phyloP scores from a whole-genome alignment of 2,888 invertebrate genomes.

The Hemistola chrysoprasaria region DNA sequence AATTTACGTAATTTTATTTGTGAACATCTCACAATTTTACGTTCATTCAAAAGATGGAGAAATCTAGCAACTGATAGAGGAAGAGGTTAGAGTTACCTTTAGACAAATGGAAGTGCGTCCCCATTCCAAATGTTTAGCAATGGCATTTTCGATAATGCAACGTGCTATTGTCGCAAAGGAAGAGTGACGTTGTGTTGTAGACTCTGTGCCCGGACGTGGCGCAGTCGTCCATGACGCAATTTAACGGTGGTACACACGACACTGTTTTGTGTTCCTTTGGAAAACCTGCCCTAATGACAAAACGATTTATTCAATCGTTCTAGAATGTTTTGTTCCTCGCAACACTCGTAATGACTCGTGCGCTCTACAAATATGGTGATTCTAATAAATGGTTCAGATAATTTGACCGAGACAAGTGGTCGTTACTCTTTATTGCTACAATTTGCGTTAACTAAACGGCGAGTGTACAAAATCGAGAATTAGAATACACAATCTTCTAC shows the following conservation, averaged over 20 bases:
- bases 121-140: conserved; percentile 37
- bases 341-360: conserved; percentile 18
- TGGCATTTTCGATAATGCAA: conserved; percentile 48
- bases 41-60: not conserved
- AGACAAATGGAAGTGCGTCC: conserved; percentile 18
- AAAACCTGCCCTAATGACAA: conserved; percentile 34
- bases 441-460: conserved; percentile 10
- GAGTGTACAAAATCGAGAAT: conserved; percentile 11
- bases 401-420: conserved; percentile 18
- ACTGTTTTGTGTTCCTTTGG: conserved; percentile 45
- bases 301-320: conserved; percentile 33
- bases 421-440: conserved; percentile 14
- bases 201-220: conserved; percentile 46
- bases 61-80: not conserved
- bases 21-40: not conserved
- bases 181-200: conserved; percentile 45
- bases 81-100: conserved; percentile 4
- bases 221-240: conserved; percentile 59
- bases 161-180: conserved; percentile 55
- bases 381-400: conserved; percentile 18
- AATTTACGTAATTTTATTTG: not conserved
- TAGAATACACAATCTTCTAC: conserved; percentile 5
- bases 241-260: conserved; percentile 59
- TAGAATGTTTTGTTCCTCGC: conserved; percentile 24
- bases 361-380: conserved; percentile 17